Evolutionary conservation across 2,113 vertebrate species (phyloP).

Genomic region (Ophthalmolycus amberensis): DNA sequence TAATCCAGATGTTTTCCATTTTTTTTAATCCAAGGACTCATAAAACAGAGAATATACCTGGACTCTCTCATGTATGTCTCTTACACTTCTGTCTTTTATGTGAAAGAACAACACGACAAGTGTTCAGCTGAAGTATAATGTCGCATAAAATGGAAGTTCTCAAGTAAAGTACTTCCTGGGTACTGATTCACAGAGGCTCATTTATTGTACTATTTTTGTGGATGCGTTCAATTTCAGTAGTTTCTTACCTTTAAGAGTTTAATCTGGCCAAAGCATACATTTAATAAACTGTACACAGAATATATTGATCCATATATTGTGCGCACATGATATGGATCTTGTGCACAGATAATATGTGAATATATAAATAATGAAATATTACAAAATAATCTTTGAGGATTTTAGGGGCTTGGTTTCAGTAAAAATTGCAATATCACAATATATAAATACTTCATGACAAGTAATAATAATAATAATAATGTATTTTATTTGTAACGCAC

Average conservation of each 20-base stretch:
- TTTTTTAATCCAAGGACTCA: too few species aligned
- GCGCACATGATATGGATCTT: background rate
- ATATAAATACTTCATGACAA: background rate
- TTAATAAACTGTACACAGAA: background rate
- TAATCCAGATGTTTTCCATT: background rate
- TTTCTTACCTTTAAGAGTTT: background rate
- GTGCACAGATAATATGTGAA: background rate
- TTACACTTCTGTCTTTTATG: too few species aligned
- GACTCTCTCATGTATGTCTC: too few species aligned
- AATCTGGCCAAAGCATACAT: background rate
- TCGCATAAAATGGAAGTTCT: too few species aligned
- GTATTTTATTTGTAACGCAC: too few species aligned
- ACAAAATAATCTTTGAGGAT: background rate
- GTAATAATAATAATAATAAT: too few species aligned
- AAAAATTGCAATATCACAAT: background rate
- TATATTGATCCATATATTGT: background rate
- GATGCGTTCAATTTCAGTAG: background rate
- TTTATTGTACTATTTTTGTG: background rate
- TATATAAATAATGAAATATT: background rate
- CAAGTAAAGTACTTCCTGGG: too few species aligned
- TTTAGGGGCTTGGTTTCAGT: background rate
- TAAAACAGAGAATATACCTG: too few species aligned
- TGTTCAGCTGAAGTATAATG: too few species aligned
- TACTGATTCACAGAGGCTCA: background rate
- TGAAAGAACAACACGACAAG: too few species aligned